Evolutionary conservation across 2,888 invertebrate species (phyloP).

Genomic region (Dasypogon diadema): DNA sequence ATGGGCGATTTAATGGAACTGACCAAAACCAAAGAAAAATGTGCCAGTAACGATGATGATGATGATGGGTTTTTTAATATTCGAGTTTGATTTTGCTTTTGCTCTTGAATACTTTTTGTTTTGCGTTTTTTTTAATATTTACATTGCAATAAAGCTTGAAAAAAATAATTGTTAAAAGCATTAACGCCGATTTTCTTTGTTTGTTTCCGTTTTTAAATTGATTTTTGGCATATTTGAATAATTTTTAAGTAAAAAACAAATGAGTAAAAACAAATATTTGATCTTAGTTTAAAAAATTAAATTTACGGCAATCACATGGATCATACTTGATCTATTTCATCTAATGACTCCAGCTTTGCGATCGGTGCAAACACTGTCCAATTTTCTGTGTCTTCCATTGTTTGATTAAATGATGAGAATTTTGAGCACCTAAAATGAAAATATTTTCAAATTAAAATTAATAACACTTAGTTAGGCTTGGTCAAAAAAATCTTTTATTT

Average conservation of each 20-base stretch:
- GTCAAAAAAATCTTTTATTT: no score
- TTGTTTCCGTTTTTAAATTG: neutral
- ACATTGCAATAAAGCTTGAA: neutral
- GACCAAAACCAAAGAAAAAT: neutral
- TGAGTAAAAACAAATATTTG: conserved; percentile 44
- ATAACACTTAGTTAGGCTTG: no score
- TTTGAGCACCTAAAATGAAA: conserved; percentile 61
- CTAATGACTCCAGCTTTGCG: conserved; percentile 76
- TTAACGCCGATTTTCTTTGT: no score
- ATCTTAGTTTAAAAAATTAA: conserved; percentile 30
- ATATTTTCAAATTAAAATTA: no score
- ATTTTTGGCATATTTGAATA: neutral
- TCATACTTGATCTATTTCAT: conserved; percentile 72
- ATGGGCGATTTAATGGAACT: neutral
- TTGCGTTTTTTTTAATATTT: neutral
- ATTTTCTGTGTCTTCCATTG: conserved; percentile 62
- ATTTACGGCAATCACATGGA: conserved; percentile 58
- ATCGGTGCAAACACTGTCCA: conserved; percentile 71
- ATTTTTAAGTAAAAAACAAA: conserved; percentile 5
- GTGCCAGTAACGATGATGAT: neutral
- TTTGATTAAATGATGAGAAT: conserved; percentile 62
- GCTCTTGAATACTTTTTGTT: no score
- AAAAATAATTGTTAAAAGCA: neutral
- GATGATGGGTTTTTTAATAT: no score
- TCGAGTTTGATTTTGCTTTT: neutral